Evolutionary conservation across 2,113 vertebrate genomes (phyloP), one percentile per base, ranked within the genome.

Genomic region (Misgurnus mizolepis): DNA sequence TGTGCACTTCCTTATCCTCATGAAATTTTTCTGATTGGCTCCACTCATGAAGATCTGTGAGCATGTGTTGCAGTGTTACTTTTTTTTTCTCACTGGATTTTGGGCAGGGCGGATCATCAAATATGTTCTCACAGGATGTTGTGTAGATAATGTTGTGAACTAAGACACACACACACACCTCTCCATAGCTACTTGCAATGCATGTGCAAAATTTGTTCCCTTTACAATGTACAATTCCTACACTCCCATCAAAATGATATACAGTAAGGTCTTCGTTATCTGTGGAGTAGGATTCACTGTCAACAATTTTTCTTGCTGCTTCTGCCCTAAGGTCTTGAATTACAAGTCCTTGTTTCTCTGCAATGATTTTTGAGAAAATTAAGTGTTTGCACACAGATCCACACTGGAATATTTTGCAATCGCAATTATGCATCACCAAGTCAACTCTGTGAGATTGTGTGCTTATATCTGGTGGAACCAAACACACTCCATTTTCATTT

Each of bases 301-400:
- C 65, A 67, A 67, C 17, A 45, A 67, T 45, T 11, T 67, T 45
- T 67, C 8, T 67, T 45, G 65, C 40, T 45, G 2, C 65, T 11
- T 67, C 65, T 45, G 41, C 9, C 65, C 65, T 45, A 11, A 67
- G 17, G 4, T 67, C 41, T 67, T 67, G 64, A 66, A 66, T 43
- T 8, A 66, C 7, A 43, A 66, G 64, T 66, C 64, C 39, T 41
- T 66, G 64, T 66, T 66, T 66, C 64, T 66, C 7, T 66, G 64
- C 64, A 66, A 66, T 43, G 6, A 0, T 66, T 7, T 43, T 2
- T 43, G 64, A 66, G 7, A 66, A 66, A 66, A 66, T 66, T 66
- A 66, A 66, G 64, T 66, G 65, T 67, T 67, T 66, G 40, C 64
- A 66, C 64, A 66, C 8, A 66, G 3, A 67, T 66, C 64, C 64